Conservation (phyloP, 2,888 invertebrate genomes). For the Asteroscopus sphinx region DNA sequence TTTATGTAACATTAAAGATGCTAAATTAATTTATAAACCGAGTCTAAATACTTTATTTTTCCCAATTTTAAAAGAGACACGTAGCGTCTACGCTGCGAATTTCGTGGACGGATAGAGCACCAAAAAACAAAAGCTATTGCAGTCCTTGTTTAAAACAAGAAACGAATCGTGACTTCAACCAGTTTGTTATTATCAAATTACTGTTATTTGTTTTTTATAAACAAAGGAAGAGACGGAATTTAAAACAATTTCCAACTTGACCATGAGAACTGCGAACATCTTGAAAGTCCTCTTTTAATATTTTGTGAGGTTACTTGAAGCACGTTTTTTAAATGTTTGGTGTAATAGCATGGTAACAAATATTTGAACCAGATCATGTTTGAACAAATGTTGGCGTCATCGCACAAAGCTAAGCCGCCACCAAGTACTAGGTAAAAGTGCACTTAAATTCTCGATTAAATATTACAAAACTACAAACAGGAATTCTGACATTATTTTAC, state of each 20-base stretch:
- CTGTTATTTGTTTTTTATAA: slow-evolving; percentile 29
- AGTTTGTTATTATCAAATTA: slow-evolving; percentile 34
- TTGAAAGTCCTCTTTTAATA: neutral
- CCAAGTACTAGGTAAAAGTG: too few species aligned
- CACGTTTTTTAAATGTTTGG: too few species aligned
- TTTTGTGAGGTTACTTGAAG: neutral
- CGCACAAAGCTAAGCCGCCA: too few species aligned
- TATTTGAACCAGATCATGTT: too few species aligned
- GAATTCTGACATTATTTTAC: too few species aligned
- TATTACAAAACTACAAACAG: too few species aligned
- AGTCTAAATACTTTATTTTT: neutral
- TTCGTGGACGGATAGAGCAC: slow-evolving; percentile 11
- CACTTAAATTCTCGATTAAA: too few species aligned
- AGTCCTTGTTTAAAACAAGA: slow-evolving; percentile 23
- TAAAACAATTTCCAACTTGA: neutral
- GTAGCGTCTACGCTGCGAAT: neutral
- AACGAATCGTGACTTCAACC: slow-evolving; percentile 33
- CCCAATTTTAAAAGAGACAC: slow-evolving; percentile 10
- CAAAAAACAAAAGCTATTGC: slow-evolving; percentile 16
- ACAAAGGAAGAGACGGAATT: slow-evolving; percentile 23
- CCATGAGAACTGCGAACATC: slow-evolving; percentile 6
- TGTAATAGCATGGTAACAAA: too few species aligned
- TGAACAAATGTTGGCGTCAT: too few species aligned
- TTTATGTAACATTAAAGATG: too few species aligned
- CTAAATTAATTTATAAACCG: neutral